Evolutionary conservation across 1,140 invertebrate species (phyloP).

Genomic region (Akabosia matsudoensis): DNA sequence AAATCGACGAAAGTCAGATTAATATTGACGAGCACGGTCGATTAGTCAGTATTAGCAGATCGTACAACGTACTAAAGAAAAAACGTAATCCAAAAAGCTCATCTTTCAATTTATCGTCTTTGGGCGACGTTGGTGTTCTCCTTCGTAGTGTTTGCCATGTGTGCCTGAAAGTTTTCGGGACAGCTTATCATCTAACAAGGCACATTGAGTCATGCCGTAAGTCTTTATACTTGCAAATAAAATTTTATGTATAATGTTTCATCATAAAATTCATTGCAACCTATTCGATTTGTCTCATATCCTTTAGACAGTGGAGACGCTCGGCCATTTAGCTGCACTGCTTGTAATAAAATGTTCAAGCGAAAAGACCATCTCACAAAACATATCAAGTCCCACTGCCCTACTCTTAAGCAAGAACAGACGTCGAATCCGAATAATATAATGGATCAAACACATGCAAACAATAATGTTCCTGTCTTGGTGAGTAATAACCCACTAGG

Average conservation of each 20-base stretch:
- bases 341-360: constrained; percentile 45
- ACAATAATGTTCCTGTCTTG: background rate
- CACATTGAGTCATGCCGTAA: constrained; percentile 23
- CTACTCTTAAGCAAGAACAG: constrained; percentile 26
- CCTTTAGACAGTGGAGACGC: constrained; percentile 40
- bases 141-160: constrained; percentile 43
- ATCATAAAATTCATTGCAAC: background rate
- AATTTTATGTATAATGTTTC: background rate
- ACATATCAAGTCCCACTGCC: constrained; percentile 46
- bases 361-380: constrained; percentile 46
- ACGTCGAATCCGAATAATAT: background rate
- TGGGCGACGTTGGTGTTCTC: constrained; percentile 45
- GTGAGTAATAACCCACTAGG: background rate
- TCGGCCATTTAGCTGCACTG: constrained; percentile 41
- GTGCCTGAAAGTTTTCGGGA: constrained; percentile 47
- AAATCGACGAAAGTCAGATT: background rate
- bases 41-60: background rate
- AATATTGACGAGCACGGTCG: background rate
- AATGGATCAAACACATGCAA: background rate
- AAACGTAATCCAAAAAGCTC: background rate
- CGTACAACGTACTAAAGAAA: background rate
- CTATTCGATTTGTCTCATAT: constrained; percentile 10
- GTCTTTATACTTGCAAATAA: too few species aligned
- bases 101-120: constrained; percentile 7
- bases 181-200: constrained; percentile 39